Conservation (phyloP, 2,888 invertebrate species). For the Drosophila buzzatii region DNA sequence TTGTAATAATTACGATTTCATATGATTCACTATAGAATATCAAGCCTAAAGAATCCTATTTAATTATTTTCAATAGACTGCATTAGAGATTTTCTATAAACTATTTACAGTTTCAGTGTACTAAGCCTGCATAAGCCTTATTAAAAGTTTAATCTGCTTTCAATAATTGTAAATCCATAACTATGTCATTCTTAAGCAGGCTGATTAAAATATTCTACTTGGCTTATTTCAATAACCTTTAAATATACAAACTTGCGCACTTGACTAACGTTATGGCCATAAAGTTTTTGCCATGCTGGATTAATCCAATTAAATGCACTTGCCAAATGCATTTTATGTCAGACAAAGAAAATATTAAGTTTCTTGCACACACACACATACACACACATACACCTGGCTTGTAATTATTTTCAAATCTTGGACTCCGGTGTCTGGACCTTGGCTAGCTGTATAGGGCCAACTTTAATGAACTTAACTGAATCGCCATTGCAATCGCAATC, state of each 20-base stretch:
- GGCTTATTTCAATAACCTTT: neutral
- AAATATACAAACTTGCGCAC: neutral
- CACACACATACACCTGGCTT: constrained; percentile 13
- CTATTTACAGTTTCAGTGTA: neutral
- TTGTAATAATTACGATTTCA: no score
- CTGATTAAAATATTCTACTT: neutral
- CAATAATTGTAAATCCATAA: neutral
- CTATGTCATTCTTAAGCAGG: neutral
- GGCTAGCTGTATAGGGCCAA: constrained; percentile 13
- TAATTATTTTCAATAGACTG: no score
- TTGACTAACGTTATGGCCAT: neutral
- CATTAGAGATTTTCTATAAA: neutral
- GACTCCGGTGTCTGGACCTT: neutral
- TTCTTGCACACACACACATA: neutral
- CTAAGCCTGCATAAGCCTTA: neutral
- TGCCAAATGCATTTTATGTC: constrained; percentile 35
- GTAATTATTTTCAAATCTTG: constrained; percentile 26
- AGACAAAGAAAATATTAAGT: constrained; percentile 30
- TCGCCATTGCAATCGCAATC: constrained; percentile 15
- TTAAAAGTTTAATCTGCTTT: no score
- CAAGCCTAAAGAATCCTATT: no score
- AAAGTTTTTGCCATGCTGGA: constrained; percentile 17
- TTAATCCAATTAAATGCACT: constrained; percentile 54
- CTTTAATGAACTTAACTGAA: constrained; percentile 56
- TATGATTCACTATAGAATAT: no score